phyloP scores from a whole-genome alignment of 2,113 vertebrate genomes.

The Clinocottus analis region DNA sequence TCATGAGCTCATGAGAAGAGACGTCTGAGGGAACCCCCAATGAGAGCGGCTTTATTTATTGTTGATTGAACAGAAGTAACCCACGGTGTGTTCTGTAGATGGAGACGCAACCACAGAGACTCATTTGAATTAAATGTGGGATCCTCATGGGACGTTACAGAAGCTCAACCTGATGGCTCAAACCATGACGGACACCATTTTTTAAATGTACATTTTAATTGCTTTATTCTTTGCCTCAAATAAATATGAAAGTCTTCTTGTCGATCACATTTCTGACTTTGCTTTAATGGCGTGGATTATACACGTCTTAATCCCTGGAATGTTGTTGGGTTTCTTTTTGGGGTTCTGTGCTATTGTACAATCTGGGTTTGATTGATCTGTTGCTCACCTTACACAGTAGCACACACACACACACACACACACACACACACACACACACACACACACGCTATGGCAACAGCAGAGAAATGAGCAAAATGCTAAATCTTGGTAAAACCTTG shows the following conservation, averaged over 20 bases:
- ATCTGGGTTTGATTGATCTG: conserved; percentile 59
- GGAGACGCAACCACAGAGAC: conserved; percentile 13
- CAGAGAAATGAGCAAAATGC: conserved; percentile 61
- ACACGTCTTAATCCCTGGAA: conserved; percentile 51
- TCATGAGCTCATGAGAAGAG: neutral
- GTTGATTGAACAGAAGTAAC: conserved; percentile 21
- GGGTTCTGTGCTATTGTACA: conserved; percentile 61
- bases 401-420: conserved; percentile 51
- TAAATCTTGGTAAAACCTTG: conserved; percentile 25
- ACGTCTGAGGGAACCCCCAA: neutral
- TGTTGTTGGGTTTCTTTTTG: conserved; percentile 20
- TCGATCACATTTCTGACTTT: conserved; percentile 28
- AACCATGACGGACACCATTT: conserved; percentile 34
- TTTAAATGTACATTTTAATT: conserved; percentile 42
- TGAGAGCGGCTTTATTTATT: neutral
- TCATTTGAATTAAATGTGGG: neutral
- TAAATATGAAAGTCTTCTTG: conserved; percentile 51
- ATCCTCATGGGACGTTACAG: neutral
- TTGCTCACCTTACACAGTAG: conserved; percentile 68
- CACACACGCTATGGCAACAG: conserved; percentile 58
- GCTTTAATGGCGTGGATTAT: conserved; percentile 50
- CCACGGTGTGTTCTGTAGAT: conserved; percentile 4
- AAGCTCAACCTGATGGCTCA: conserved; percentile 28
- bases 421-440: conserved; percentile 46
- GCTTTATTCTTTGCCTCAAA: conserved; percentile 34